phyloP scores from a whole-genome alignment of 2,113 vertebrate genomes.

The Thunnus maccoyii region DNA sequence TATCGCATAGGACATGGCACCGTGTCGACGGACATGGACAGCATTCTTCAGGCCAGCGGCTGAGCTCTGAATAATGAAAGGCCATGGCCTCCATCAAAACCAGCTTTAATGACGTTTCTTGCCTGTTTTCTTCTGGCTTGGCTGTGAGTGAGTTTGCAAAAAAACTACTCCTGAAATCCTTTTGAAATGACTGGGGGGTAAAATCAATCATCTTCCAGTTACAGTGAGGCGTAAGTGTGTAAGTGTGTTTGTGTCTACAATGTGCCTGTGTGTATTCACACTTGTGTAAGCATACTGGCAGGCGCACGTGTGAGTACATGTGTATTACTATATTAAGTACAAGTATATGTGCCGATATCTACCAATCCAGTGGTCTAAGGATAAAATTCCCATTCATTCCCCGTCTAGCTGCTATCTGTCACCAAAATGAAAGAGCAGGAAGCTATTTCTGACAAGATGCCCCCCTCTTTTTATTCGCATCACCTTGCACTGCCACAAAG shows the following conservation, averaged over 20 bases:
- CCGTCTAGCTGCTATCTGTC: constrained; percentile 64
- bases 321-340: not conserved
- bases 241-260: not conserved
- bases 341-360: constrained; percentile 14
- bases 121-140: constrained; percentile 33
- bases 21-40: constrained; percentile 19
- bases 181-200: constrained; percentile 56
- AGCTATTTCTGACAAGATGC: constrained; percentile 66
- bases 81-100: constrained; percentile 62
- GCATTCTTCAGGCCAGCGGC: constrained; percentile 41
- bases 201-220: constrained; percentile 27
- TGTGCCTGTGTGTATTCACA: constrained; percentile 14
- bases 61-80: constrained; percentile 72
- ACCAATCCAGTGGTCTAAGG: not conserved
- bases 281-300: not conserved
- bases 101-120: constrained; percentile 66
- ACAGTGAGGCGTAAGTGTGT: constrained; percentile 6
- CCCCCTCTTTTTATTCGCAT: constrained; percentile 43
- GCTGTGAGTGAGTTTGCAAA: constrained; percentile 34
- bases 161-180: constrained; percentile 41
- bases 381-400: constrained; percentile 39
- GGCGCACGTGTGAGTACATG: not conserved
- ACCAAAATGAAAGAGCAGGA: constrained; percentile 57
- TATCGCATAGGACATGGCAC: too few relatives aligned
- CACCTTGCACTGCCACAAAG: constrained; percentile 54